These are phyloP conservation scores for Siderastrea radians DNA, from an alignment of 92 coral and sea anemone genomes.

Conservation along the genomic window DNA sequence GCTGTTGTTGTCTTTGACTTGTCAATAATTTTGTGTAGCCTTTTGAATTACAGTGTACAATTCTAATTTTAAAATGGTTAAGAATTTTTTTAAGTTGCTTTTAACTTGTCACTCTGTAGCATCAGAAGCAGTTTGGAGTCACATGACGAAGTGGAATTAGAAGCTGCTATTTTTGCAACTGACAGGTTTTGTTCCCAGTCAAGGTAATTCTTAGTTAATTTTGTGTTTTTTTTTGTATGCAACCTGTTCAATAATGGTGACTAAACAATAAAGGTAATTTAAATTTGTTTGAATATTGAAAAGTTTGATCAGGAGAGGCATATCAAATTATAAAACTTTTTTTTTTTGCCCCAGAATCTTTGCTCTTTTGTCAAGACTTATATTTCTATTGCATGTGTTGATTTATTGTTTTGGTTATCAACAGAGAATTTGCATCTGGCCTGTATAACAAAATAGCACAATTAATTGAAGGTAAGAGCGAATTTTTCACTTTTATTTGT, in stretches of 20 bases:
- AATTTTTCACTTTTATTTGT: not conserved
- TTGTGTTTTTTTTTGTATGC: not conserved
- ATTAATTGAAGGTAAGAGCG: conserved; percentile 88
- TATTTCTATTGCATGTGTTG: not conserved
- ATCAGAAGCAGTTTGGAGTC: conserved; percentile 96
- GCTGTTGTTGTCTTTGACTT: too few relatives aligned
- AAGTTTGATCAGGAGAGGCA: too few relatives aligned
- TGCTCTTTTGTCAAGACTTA: too few relatives aligned
- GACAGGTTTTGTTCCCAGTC: conserved; percentile 96
- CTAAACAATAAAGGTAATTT: too few relatives aligned
- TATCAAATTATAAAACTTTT: too few relatives aligned
- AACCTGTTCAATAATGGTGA: not conserved
- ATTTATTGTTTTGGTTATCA: not conserved
- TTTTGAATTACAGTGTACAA: too few relatives aligned
- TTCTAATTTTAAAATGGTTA: too few relatives aligned
- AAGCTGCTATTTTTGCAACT: conserved; percentile 97
- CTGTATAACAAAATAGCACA: conserved; percentile 89
- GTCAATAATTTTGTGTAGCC: too few relatives aligned
- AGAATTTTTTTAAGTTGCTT: not conserved
- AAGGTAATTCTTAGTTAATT: conserved; percentile 58
- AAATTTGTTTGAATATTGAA: too few relatives aligned
- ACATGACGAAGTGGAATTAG: conserved; percentile 96
- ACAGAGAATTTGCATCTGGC: conserved; percentile 97
- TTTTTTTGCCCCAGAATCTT: too few relatives aligned
- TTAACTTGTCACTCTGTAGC: conserved; percentile 40